Base-by-base conservation (phyloP, 2,113 vertebrate species). In the Varanus salvator region DNA sequence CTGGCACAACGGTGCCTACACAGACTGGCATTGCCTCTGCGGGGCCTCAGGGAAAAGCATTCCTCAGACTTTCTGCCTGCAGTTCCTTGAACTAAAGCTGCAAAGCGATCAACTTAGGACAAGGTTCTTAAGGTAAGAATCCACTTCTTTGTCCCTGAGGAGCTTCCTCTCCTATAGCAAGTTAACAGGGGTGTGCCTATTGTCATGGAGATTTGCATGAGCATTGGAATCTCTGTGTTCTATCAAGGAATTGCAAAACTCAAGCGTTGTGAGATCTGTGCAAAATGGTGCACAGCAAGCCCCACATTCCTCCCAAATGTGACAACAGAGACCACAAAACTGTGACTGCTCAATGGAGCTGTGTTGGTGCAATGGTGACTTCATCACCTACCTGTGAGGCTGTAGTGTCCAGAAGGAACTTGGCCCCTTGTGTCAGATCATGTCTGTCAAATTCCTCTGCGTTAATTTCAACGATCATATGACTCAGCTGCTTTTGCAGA, bases 401-500 rank as follows among this genome's bases (percentile, higher is more conserved):
- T 57, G 19, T 68, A 78, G 29, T 48, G 38, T 4, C 68, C 57
- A 23, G 38, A 11, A 86, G 54, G 77, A 75, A 75, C 71, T 69
- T 82, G 25, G 15, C 15, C 15, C n/a, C 25, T 8, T 27, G 48
- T 1, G 1, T 0, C 78, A 21, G 69, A 15, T 12, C 44, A 3
- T 86, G 34, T 68, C 21, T 74, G 8, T 27, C 3, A 8, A 72
- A n/a, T 27, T 50, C 12, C 11, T 81, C 8, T 50, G 54, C 25
- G 44, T 66, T 92, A 31, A 8, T 57, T 85, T 76, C 75, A 83
- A 11, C 72, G 52, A 0, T 83, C n/a, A 14, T 48, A 57, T 71
- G 54, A 69, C 87, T 8, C 90, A 68, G 60, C 14, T 60, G 34
- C 75, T 52, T 60, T 88, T 81, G 6, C 12, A 90, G 72, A 77